Base-by-base conservation (phyloP, 2,113 vertebrate species). In the Ceyx margarethae region DNA sequence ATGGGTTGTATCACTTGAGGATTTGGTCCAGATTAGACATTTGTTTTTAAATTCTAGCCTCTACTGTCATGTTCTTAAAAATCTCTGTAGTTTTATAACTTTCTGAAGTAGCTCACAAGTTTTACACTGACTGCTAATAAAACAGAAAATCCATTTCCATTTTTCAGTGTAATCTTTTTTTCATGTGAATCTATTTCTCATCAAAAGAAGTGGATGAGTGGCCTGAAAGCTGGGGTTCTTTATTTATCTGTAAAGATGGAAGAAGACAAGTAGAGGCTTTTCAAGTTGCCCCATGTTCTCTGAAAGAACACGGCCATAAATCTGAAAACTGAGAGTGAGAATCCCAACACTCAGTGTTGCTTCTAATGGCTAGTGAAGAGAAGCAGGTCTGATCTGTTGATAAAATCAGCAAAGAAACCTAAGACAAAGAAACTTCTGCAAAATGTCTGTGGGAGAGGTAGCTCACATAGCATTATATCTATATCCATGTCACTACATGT, bases 161-260 rank as follows among this genome's bases (percentile, higher is more conserved):
- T 95, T 93, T 93, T 91, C 89, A 93, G 68, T 89, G 79, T 93
- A 93, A 95, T 95, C 89, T 94, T 94, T 94, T 93, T 96, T 96
- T 95, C 81, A 94, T 95, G 87, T 13, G 61, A 93, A 90, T 93
- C 57, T 89, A 62, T 92, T 96, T 94, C 92, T 95, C 84, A 92
- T 91, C 78, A 89, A 91, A 93, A 93, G 84, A 45, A 82, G 50
- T 0, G 1, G 51, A 56, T 87, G 81, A 58, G 69, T 94, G 89
- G 66, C 4, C 4, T 86, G 86, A 48, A 92, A 81, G 78, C 60
- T 67, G 58, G 35, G 93, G 75, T 64, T 85, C 75, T 92, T 71
- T 71, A 9, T 64, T 90, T 56, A 37, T 69, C 86, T 86, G 35
- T 46, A 89, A 87, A 89, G 68, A 66, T 1, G 5, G 29, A 51